A percentile compares a stretch with the other conserved stretches of the same genome.
Conservation (phyloP, 2,113 vertebrate species). For the Phasianus colchicus region DNA sequence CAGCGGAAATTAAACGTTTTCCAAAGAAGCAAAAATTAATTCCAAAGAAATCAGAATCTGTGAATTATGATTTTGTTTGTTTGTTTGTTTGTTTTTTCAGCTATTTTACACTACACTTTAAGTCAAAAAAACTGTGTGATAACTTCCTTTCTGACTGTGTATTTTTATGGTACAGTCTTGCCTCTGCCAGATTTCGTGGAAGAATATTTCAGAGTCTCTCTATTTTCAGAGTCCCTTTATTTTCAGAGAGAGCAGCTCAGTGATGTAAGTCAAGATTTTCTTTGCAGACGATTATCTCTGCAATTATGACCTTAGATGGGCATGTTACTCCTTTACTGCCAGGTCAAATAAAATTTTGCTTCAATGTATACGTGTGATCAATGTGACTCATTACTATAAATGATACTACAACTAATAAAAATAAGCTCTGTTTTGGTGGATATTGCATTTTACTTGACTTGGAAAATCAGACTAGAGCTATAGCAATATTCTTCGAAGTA, state of each 20-base stretch:
- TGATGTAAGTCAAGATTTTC: background rate
- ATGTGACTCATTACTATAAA: background rate
- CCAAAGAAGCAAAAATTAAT: background rate
- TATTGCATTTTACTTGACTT: background rate
- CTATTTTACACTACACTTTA: background rate
- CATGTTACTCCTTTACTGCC: conserved; percentile 8
- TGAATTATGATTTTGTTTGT: background rate
- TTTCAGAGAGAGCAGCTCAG: background rate
- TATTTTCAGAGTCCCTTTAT: background rate
- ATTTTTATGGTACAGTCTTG: background rate
- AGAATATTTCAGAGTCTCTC: background rate
- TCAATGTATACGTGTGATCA: background rate
- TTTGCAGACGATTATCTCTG: background rate
- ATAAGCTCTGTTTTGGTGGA: background rate
- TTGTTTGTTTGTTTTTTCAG: background rate
- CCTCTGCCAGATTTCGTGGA: background rate
- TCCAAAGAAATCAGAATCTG: background rate
- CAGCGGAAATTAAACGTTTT: background rate
- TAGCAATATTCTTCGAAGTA: background rate
- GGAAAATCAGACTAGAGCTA: background rate
- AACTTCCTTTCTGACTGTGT: background rate
- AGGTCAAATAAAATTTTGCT: background rate
- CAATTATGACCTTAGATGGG: conserved; percentile 31
- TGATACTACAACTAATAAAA: background rate
- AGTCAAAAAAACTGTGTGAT: background rate